A percentile compares a stretch with the other conserved stretches of the same genome.
Conservation (phyloP, 1,140 invertebrate genomes). For the Magallana ariakensis region DNA sequence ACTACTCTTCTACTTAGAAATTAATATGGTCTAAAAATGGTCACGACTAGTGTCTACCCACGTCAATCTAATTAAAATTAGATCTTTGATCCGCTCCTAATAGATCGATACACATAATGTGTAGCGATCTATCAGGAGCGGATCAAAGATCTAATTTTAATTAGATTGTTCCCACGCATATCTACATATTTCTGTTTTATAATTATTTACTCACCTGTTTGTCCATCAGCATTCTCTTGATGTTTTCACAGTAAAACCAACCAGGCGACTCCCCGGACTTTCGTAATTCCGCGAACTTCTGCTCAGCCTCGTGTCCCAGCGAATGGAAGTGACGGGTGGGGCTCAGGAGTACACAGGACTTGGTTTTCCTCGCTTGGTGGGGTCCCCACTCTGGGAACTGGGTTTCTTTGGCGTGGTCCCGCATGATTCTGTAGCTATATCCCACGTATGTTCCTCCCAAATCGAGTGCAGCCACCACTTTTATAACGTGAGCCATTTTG, state of each 20-base stretch:
- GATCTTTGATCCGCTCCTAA: too few species aligned
- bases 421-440: neutral
- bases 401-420: neutral
- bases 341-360: neutral
- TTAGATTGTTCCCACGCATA: too few species aligned
- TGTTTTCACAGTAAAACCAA: neutral
- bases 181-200: too few species aligned
- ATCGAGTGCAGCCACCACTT: neutral
- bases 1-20: too few species aligned
- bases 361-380: neutral
- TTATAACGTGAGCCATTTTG: neutral
- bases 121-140: too few species aligned
- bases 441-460: neutral
- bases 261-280: neutral
- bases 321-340: neutral
- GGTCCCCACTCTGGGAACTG: neutral
- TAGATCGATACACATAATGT: too few species aligned
- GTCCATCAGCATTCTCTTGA: neutral
- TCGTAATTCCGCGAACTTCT: neutral
- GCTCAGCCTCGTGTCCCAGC: neutral
- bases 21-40: too few species aligned
- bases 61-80: too few species aligned
- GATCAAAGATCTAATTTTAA: too few species aligned
- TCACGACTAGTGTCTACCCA: too few species aligned
- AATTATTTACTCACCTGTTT: neutral